These are phyloP conservation scores for Hermodice carunculata DNA, from an alignment of 2,888 invertebrate genomes.

Conservation along the genomic window DNA sequence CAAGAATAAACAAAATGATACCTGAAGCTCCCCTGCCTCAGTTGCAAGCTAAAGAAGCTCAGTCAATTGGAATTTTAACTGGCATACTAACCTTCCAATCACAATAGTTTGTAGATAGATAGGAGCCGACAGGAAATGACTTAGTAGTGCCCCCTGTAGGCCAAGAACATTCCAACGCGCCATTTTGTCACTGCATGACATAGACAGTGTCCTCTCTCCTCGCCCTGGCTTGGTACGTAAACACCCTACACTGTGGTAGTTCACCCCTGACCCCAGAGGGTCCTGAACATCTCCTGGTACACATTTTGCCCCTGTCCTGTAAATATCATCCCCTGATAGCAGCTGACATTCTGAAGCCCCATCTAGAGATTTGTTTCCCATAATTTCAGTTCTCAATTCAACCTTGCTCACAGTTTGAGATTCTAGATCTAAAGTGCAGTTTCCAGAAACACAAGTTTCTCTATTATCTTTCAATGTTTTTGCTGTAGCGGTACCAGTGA, in stretches of 20 bases:
- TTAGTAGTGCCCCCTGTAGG: slow-evolving; percentile 84
- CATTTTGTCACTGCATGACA: slow-evolving; percentile 96
- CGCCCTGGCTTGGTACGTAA: slow-evolving; percentile 91
- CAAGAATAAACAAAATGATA: too few relatives aligned
- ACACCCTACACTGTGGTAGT: slow-evolving; percentile 79
- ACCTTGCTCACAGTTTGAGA: background rate
- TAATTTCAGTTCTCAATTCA: background rate
- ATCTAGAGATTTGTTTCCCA: too few relatives aligned
- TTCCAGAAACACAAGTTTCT: background rate
- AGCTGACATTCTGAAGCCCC: background rate
- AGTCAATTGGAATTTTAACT: background rate
- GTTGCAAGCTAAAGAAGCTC: background rate
- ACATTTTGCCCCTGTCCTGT: slow-evolving; percentile 94
- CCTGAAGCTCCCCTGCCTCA: background rate
- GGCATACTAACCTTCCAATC: slow-evolving; percentile 75
- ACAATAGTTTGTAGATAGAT: slow-evolving; percentile 80
- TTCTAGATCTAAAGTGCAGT: too few relatives aligned
- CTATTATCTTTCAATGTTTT: too few relatives aligned
- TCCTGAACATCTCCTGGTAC: slow-evolving; percentile 74
- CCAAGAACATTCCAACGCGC: slow-evolving; percentile 90
- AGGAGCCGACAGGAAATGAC: slow-evolving; percentile 77
- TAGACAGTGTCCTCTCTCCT: slow-evolving; percentile 88
- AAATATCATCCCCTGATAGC: slow-evolving; percentile 68
- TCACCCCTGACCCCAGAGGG: slow-evolving; percentile 73
- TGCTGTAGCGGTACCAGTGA: too few relatives aligned